Evolutionary conservation across 2,888 invertebrate genomes (phyloP), one percentile per base, ranked within the genome.

Genomic region (Eilema griseolum): DNA sequence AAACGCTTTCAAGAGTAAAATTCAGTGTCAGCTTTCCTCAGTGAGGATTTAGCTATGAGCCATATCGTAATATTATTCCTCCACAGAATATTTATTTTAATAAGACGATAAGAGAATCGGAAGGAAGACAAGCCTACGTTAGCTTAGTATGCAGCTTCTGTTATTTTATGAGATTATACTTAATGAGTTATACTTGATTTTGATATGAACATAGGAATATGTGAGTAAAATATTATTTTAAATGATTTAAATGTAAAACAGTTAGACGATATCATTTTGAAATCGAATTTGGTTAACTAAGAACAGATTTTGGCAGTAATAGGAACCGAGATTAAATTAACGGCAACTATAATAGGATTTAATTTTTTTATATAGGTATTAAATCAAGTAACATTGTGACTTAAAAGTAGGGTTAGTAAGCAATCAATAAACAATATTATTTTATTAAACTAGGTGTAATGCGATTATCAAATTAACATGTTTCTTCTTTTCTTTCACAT

Each of bases 31-130:
- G 71, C 77, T 77, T n/a, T 75, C 77, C 78, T 62, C 62, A 68
- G 62, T 59, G 66, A 73, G 71, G 82, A 81, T 80, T 85, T 78
- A 77, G 75, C 69, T 78, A 80, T 78, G 83, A 84, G 83, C 81
- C 79, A 81, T 80, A 85, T 80, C 78, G 81, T 80, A 85, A 85
- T 86, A 88, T 85, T 83, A 80, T 79, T 81, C 77, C 76, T 79
- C 75, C 85, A 84, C 75, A 73, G 85, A 81, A 88, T 88, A 88
- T 91, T 89, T 90, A 87, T 90, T 90, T 90, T 90, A 91, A 90
- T 90, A 89, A 89, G 86, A 81, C 81, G 82, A 83, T 87, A 84
- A 85, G 83, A 81, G 85, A 82, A 82, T 64, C 20, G 63, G 28
- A n/a, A 78, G 74, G 81, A 79, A 81, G 73, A 72, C 69, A 73